phyloP scores from a whole-genome alignment of 2,888 invertebrate species.

The Cantharis nigra region DNA sequence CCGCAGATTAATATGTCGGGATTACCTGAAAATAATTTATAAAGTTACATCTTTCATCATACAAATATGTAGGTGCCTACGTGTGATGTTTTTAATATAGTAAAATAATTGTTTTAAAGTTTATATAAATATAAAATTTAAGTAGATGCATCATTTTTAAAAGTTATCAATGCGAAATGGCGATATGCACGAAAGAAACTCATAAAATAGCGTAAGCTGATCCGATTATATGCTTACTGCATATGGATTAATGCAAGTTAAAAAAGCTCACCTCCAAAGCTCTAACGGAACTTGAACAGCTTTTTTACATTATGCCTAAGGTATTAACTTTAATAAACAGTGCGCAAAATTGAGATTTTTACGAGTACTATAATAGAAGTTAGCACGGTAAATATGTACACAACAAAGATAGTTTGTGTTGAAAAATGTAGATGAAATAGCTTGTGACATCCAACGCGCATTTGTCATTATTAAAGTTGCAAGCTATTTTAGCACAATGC shows the following conservation, averaged over 20 bases:
- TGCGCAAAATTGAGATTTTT: constrained; percentile 19
- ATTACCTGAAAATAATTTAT: constrained; percentile 61
- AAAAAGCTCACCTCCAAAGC: constrained; percentile 27
- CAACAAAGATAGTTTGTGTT: constrained; percentile 26
- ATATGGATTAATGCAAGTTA: constrained; percentile 32
- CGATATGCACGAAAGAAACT: constrained; percentile 20
- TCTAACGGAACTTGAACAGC: constrained; percentile 22
- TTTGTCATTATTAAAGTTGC: constrained; percentile 39
- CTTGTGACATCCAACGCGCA: constrained; percentile 31
- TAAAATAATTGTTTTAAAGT: neutral
- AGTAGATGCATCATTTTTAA: constrained; percentile 5
- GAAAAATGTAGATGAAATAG: constrained; percentile 23
- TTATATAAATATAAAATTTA: neutral
- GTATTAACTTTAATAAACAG: constrained; percentile 23
- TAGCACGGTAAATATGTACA: constrained; percentile 2
- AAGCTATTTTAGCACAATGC: constrained; percentile 36
- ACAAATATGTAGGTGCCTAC: neutral
- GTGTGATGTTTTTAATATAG: neutral
- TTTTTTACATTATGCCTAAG: constrained; percentile 24
- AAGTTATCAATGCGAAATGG: constrained; percentile 22
- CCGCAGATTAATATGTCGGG: constrained; percentile 79
- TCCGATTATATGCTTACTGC: constrained; percentile 34
- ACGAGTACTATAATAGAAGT: neutral
- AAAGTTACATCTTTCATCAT: neutral
- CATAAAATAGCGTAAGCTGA: constrained; percentile 28